These are phyloP conservation scores for Ispidina picta DNA, from an alignment of 2,797 vertebrate genomes.

Conservation along the genomic window DNA sequence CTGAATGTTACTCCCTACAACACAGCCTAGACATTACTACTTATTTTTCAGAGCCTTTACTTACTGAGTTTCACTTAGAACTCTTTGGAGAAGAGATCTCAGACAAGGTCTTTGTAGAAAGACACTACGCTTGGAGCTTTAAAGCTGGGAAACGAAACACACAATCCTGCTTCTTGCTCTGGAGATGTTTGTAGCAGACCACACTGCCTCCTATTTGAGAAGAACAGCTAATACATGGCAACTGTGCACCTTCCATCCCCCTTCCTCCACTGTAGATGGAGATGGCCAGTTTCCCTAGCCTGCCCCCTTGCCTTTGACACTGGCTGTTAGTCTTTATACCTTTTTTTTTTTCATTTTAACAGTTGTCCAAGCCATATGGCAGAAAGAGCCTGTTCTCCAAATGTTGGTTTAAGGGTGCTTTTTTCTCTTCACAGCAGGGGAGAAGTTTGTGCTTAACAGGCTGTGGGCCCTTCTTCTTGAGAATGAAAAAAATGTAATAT, in stretches of 20 bases:
- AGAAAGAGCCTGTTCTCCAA: neutral
- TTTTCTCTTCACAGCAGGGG: neutral
- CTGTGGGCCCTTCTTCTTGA: neutral
- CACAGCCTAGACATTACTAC: neutral
- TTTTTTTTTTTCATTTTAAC: neutral
- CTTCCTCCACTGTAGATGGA: fast-evolving
- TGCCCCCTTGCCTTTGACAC: neutral
- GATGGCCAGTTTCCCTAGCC: neutral
- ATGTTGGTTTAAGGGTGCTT: neutral
- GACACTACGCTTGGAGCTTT: neutral
- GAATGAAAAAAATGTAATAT: neutral
- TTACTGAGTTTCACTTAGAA: neutral
- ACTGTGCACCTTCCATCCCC: neutral
- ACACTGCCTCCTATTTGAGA: conserved; percentile 56
- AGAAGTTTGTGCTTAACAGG: neutral
- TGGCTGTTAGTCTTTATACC: neutral
- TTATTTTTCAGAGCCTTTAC: neutral
- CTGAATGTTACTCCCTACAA: neutral
- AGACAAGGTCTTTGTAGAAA: neutral
- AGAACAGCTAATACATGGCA: neutral
- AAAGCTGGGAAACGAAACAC: neutral
- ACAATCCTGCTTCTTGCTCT: neutral
- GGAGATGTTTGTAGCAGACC: neutral
- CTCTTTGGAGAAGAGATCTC: neutral
- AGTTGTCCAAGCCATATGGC: neutral